Conservation (phyloP, 2,797 vertebrate species). For the Nasua narica region DNA sequence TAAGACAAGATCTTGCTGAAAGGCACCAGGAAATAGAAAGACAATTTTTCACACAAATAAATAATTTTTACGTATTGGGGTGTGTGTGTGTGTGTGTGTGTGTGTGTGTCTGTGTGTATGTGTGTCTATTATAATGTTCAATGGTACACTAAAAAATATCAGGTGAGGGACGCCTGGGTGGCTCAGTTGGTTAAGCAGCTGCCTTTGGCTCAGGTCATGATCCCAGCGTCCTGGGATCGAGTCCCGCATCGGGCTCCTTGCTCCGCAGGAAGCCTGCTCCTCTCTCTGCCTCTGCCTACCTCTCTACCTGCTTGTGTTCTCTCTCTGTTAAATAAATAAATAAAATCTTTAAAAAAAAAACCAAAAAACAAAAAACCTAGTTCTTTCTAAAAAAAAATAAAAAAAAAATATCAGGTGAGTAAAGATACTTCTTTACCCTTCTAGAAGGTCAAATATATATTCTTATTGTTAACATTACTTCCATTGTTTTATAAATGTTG, state of each 20-base stretch:
- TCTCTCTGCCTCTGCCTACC: too few species aligned
- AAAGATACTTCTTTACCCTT: neutral
- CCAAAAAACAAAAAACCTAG: too few species aligned
- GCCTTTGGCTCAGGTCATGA: too few species aligned
- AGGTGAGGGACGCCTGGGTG: too few species aligned
- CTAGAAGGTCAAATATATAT: neutral
- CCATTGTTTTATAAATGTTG: conserved; percentile 11
- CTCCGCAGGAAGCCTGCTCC: too few species aligned
- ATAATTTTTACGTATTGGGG: neutral
- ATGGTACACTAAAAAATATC: neutral
- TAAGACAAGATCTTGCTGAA: conserved; percentile 19
- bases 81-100: neutral
- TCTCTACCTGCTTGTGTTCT: too few species aligned
- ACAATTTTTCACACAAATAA: conserved; percentile 30
- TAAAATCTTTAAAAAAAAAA: too few species aligned
- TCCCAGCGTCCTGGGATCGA: too few species aligned
- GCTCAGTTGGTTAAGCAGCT: too few species aligned
- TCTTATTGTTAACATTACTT: neutral
- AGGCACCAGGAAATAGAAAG: conserved; percentile 4
- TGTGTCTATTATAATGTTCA: neutral
- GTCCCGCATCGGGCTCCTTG: too few species aligned
- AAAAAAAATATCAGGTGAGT: neutral
- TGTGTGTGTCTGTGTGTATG: neutral
- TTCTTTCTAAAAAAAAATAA: too few species aligned
- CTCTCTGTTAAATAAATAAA: too few species aligned